These are phyloP conservation scores for Pinna nobilis DNA, from an alignment of 1,140 invertebrate species.

Conservation along the genomic window DNA sequence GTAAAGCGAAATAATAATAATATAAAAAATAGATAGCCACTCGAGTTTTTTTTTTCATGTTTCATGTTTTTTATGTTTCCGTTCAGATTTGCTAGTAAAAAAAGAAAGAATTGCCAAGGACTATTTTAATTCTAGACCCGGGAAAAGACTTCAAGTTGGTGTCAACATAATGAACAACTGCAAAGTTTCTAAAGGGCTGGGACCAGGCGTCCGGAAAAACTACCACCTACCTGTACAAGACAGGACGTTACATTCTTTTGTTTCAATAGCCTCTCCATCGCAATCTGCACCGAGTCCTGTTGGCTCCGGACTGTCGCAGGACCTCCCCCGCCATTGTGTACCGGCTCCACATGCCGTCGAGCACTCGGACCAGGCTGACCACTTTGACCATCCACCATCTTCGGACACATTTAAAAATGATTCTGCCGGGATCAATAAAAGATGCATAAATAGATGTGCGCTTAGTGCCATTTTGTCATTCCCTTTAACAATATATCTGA, in stretches of 20 bases:
- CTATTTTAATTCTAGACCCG: not conserved
- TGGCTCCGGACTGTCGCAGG: constrained; percentile 79
- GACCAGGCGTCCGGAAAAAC: too few relatives aligned
- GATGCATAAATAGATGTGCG: too few relatives aligned
- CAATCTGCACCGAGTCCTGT: constrained; percentile 45
- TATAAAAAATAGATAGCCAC: too few relatives aligned
- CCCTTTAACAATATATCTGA: too few relatives aligned
- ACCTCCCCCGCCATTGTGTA: constrained; percentile 78
- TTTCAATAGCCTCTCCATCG: constrained; percentile 35
- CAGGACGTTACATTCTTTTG: constrained; percentile 45
- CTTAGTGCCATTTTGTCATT: too few relatives aligned
- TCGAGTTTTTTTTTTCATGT: too few relatives aligned
- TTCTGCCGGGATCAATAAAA: too few relatives aligned
- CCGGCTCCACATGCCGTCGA: constrained; percentile 81
- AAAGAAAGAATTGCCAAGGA: too few relatives aligned
- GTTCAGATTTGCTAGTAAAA: too few relatives aligned
- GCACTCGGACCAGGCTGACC: constrained; percentile 81
- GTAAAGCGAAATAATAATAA: too few relatives aligned
- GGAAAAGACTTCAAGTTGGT: not conserved
- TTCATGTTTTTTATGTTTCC: too few relatives aligned
- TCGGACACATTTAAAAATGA: constrained; percentile 26
- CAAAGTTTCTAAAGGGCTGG: not conserved
- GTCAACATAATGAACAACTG: not conserved
- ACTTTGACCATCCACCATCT: constrained; percentile 80
- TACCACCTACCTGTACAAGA: constrained; percentile 46